A percentile compares a stretch with the other conserved stretches of the same genome.
Evolutionary conservation across 2,113 vertebrate species (phyloP).

Genomic region (Thalassoma bifasciatum): DNA sequence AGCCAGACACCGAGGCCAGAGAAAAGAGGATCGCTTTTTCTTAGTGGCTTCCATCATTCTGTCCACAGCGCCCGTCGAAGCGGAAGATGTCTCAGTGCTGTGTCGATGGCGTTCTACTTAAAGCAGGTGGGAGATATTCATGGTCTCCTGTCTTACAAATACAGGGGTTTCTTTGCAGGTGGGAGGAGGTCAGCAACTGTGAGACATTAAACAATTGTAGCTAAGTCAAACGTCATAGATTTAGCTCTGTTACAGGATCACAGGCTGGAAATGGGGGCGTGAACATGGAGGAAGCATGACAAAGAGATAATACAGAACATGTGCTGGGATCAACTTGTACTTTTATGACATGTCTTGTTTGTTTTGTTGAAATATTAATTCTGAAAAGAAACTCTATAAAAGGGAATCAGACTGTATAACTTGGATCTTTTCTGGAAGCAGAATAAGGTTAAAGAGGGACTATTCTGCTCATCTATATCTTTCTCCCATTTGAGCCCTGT

Average conservation of each 20-base stretch:
- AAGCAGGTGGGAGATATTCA: conserved; percentile 60
- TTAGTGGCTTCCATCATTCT: conserved; percentile 69
- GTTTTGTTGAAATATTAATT: too few relatives aligned
- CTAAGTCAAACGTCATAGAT: conserved; percentile 42
- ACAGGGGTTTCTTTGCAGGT: conserved; percentile 49
- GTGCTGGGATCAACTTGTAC: background rate
- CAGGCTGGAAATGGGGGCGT: background rate
- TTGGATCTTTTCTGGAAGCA: too few relatives aligned
- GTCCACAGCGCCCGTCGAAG: conserved; percentile 49
- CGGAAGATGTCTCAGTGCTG: conserved; percentile 51
- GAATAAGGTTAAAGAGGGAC: too few relatives aligned
- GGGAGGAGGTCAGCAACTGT: conserved; percentile 28
- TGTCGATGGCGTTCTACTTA: conserved; percentile 36
- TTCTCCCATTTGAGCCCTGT: too few relatives aligned
- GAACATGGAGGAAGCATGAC: background rate
- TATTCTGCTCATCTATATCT: too few relatives aligned
- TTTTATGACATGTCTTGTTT: background rate
- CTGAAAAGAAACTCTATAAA: too few relatives aligned
- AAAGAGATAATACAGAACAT: background rate
- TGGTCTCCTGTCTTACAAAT: conserved; percentile 49
- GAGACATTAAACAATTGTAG: conserved; percentile 31
- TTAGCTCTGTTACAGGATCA: conserved; percentile 13
- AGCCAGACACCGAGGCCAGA: conserved; percentile 52
- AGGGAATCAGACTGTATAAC: too few relatives aligned
- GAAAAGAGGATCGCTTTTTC: conserved; percentile 52